Conservation (phyloP, 2,888 invertebrate species). For the Buathra laborator region DNA sequence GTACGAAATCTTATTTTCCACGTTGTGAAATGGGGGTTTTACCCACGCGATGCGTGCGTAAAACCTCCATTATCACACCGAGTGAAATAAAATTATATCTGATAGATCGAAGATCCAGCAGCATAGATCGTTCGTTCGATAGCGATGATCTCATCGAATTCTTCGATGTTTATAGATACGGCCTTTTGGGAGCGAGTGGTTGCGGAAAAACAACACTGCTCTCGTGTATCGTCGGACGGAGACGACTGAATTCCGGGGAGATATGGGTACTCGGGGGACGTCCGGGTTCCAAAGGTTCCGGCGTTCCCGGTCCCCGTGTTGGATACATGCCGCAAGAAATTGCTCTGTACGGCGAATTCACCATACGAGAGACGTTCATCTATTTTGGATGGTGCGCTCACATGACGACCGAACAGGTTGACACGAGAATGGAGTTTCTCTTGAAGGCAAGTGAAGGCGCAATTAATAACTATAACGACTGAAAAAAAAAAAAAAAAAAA, state of each 20-base stretch:
- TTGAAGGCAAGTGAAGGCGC: slow-evolving; percentile 85
- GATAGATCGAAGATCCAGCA: no score
- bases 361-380: slow-evolving; percentile 93
- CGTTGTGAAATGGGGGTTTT: no score
- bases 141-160: slow-evolving; percentile 14
- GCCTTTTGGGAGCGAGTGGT: slow-evolving; percentile 95
- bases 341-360: slow-evolving; percentile 92
- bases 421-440: slow-evolving; percentile 91
- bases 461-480: neutral
- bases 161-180: slow-evolving; percentile 88
- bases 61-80: no score
- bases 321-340: slow-evolving; percentile 98
- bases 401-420: slow-evolving; percentile 89
- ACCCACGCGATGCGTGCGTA: no score
- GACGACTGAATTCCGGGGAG: slow-evolving; percentile 91
- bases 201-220: slow-evolving; percentile 96
- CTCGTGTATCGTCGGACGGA: slow-evolving; percentile 93
- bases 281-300: slow-evolving; percentile 89
- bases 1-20: no score
- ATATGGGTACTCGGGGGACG: slow-evolving; percentile 92
- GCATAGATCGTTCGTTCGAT: no score
- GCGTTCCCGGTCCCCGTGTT: slow-evolving; percentile 90
- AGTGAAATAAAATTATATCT: no score
- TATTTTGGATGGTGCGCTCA: slow-evolving; percentile 95
- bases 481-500: no score